Base-by-base conservation (phyloP, 2,797 vertebrate genomes). In the Rhincodon typus region DNA sequence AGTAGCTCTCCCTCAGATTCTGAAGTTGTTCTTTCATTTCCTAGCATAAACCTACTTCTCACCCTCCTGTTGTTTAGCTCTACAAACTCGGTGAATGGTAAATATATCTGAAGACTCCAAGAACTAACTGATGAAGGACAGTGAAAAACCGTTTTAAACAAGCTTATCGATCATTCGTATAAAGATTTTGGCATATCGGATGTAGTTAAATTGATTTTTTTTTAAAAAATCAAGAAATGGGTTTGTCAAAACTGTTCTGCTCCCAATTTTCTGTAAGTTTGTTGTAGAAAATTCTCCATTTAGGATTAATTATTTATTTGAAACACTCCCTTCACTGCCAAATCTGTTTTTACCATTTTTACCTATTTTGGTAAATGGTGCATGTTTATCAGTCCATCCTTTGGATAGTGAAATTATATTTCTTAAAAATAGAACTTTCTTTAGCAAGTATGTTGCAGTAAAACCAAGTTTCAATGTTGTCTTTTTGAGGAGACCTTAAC, bases 231-330 rank as follows among this genome's bases (percentile, higher is more conserved):
- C 30, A 62, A 13, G 57, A 96, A 96, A 96, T 96, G 97, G 96
- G 96, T 97, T 97, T 96, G 94, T 96, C 96, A 96, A 95, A 96
- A 96, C 96, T 97, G 96, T 96, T 96, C 95, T 96, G 96, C 96
- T 97, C 96, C 96, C 97, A 95, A 94, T 97, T 97, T 96, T 97
- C 96, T 97, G 96, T 97, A 96, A 96, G 97, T 96, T 97, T 96
- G 96, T 96, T 97, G 96, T 98, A 97, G 97, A 97, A 97, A 97
- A 96, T 96, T 97, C 96, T 97, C 97, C 90, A 97, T 97, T 98
- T 97, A 97, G 96, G 97, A 96, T 96, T 98, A 98, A 96, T 96
- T 98, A 98, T 98, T 98, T 98, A 98, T 98, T 97, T 96, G 97
- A 96, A 96, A 25, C 96, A 97, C 96, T 97, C 96, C 96, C 94